Base-by-base conservation (phyloP, 2,888 invertebrate genomes). In the Amiota minor region DNA sequence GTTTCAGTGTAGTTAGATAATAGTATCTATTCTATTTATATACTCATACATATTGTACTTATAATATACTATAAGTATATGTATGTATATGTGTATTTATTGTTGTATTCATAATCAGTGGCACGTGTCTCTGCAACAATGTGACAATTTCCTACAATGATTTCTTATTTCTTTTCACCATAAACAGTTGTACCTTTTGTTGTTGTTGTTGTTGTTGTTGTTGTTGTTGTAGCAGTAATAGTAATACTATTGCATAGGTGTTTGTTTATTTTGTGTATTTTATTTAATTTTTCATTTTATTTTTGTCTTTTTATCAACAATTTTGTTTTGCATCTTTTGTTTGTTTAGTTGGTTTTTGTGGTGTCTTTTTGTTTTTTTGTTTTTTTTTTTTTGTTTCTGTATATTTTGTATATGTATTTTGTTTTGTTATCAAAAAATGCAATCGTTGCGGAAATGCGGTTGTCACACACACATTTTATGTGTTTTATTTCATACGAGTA, bases 91-190 rank as follows among this genome's bases (percentile, higher is more conserved):
- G 10, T 53, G 53, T 16, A 53, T 53, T 1, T 23, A 12, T 6
- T 59, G 23, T 59, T 35, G 59, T 35, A 45, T 45, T 2, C 35
- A 62, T 84, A 83, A 83, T 83, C 83, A 83, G 82, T 75, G 85
- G 84, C 82, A 83, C 82, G 85, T 83, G 82, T 85, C 84, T 75
- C 78, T 79, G 82, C 82, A 83, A 82, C 80, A 82, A 76, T 81
- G 79, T 84, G 79, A 82, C 85, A 82, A 80, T 84, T 83, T 84
- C 80, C 82, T 76, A 77, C 74, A 61, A 71, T 23, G 18, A 50
- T 46, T 70, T 70, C n/a, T 35, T 35, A 35, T 35, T 35, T 75
- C 68, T 72, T 77, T 53, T 55, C 62, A 78, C 77, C 79, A 78
- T 78, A 78, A 80, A 77, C 75, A 81, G 81, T 81, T 82, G 81